Conservation (phyloP, 2,888 invertebrate species). For the Chelonus formosanus region DNA sequence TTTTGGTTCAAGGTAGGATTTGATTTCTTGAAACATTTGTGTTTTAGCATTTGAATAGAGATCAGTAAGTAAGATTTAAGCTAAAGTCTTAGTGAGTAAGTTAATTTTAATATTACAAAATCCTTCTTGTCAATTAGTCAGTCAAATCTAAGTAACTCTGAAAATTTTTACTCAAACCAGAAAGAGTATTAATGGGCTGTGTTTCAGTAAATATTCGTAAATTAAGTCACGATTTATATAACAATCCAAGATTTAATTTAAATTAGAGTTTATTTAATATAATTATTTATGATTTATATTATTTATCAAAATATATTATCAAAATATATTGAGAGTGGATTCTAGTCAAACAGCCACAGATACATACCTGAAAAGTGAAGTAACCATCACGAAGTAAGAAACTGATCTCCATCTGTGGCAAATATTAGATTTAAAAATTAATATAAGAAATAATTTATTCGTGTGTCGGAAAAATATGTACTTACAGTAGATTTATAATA, state of each 20-base stretch:
- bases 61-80: neutral
- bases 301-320: constrained; percentile 18
- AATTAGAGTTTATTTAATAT: neutral
- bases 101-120: constrained; percentile 1
- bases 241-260: constrained; percentile 2
- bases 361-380: constrained; percentile 37
- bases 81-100: neutral
- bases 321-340: constrained; percentile 40
- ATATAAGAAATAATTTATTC: no score
- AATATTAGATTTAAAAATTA: constrained; percentile 12
- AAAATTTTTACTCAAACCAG: neutral
- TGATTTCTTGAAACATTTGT: neutral
- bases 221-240: neutral
- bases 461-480: no score
- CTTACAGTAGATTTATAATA: no score
- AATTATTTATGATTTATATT: constrained; percentile 4
- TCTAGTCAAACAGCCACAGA: constrained; percentile 43
- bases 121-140: constrained; percentile 34
- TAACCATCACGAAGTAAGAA: constrained; percentile 35
- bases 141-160: constrained; percentile 3
- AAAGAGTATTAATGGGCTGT: constrained; percentile 37
- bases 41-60: neutral
- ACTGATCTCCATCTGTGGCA: constrained; percentile 43
- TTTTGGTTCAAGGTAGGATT: neutral
- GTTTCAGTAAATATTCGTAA: neutral